phyloP scores from a whole-genome alignment of 92 coral and sea anemone species.

The Umimayanthus kanabou region DNA sequence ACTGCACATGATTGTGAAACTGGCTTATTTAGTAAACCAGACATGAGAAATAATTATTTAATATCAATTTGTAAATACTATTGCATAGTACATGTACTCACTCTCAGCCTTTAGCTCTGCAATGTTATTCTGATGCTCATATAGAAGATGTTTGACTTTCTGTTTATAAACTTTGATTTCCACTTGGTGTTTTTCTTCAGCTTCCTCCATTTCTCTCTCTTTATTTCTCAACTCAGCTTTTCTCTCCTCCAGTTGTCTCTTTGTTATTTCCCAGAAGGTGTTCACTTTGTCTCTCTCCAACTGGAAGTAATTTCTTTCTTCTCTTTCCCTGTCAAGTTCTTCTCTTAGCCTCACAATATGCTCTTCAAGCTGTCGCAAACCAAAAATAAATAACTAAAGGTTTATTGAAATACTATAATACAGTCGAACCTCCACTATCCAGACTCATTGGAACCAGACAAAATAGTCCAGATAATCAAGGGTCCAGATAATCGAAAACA shows the following conservation, averaged over 20 bases:
- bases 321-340: slow-evolving; percentile 95
- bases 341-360: slow-evolving; percentile 95
- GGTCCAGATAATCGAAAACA: too few species aligned
- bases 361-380: slow-evolving; percentile 71
- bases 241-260: slow-evolving; percentile 88
- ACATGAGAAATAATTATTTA: too few species aligned
- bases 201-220: slow-evolving; percentile 98
- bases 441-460: too few species aligned
- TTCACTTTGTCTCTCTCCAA: slow-evolving; percentile 96
- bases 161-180: slow-evolving; percentile 99
- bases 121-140: slow-evolving; percentile 98
- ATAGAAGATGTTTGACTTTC: slow-evolving; percentile 93
- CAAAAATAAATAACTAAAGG: not conserved
- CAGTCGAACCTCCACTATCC: too few species aligned
- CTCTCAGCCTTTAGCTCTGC: slow-evolving; percentile 98
- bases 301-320: slow-evolving; percentile 96
- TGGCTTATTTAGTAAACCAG: too few species aligned
- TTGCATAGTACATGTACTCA: slow-evolving; percentile 39
- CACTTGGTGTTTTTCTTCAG: slow-evolving; percentile 98
- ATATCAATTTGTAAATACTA: not conserved
- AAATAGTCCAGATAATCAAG: too few species aligned
- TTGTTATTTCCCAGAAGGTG: slow-evolving; percentile 98
- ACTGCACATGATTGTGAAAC: too few species aligned
- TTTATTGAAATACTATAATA: too few species aligned
- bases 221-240: slow-evolving; percentile 92